phyloP scores from a whole-genome alignment of 2,797 vertebrate species.

The Schizopygopsis pylzovi region DNA sequence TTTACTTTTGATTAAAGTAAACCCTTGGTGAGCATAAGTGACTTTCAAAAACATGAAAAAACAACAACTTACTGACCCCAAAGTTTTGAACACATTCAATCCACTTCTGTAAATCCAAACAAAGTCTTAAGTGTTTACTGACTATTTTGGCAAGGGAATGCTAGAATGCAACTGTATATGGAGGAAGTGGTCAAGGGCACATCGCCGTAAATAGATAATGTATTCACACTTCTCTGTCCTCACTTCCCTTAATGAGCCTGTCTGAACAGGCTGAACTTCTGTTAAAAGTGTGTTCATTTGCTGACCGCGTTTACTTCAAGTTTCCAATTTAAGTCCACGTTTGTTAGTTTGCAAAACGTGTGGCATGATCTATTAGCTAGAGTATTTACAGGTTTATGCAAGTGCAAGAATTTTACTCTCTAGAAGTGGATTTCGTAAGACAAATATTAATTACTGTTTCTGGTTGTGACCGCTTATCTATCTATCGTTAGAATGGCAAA shows the following conservation, averaged over 20 bases:
- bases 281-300: neutral
- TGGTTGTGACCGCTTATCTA: neutral
- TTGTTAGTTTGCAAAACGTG: neutral
- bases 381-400: neutral
- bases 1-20: neutral
- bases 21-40: neutral
- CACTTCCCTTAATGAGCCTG: neutral
- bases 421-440: too few relatives aligned
- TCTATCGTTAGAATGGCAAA: too few relatives aligned
- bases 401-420: neutral
- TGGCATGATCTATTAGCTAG: neutral
- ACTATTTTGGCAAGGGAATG: neutral
- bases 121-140: neutral
- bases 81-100: neutral
- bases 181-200: constrained; percentile 24
- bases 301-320: neutral
- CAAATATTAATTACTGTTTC: neutral
- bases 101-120: neutral
- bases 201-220: constrained; percentile 24
- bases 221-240: constrained; percentile 28
- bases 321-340: neutral
- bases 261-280: constrained; percentile 20
- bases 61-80: neutral
- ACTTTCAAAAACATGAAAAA: neutral
- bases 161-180: neutral